phyloP scores from a whole-genome alignment of 2,113 vertebrate genomes.

The Trematocara nigrifrons region DNA sequence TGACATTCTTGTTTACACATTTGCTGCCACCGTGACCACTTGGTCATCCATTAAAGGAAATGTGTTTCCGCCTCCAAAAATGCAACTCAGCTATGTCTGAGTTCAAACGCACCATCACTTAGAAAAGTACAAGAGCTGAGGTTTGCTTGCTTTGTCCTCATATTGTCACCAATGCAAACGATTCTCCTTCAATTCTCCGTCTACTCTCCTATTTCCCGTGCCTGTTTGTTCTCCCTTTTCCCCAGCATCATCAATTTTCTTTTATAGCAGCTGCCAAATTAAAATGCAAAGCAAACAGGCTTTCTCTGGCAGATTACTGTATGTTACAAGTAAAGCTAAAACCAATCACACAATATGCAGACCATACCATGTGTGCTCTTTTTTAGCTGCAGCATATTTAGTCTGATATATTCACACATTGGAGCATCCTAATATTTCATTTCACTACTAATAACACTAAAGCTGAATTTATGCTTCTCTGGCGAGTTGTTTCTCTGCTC shows the following conservation, averaged over 20 bases:
- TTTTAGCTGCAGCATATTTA: not conserved
- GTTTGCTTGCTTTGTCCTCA: not conserved
- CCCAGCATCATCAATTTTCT: not conserved
- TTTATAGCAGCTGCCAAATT: conserved; percentile 3
- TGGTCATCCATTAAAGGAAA: conserved; percentile 3
- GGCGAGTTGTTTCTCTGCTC: not conserved
- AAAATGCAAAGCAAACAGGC: conserved; percentile 28
- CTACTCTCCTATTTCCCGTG: not conserved
- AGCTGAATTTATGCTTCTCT: conserved; percentile 32
- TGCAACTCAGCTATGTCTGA: not conserved
- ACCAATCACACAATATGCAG: not conserved
- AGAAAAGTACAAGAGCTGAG: not conserved
- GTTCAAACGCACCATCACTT: not conserved
- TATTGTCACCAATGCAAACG: not conserved
- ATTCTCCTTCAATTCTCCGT: not conserved
- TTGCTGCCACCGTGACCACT: not conserved
- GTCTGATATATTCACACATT: conserved; percentile 22
- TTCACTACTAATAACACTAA: conserved; percentile 27
- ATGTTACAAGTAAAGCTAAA: not conserved
- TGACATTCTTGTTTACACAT: not conserved
- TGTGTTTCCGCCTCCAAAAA: not conserved
- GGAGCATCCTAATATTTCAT: conserved; percentile 20
- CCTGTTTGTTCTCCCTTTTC: not conserved
- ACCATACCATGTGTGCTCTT: not conserved
- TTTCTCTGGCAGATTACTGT: not conserved